Percentiles rank a stretch among this genome's conserved stretches.
Conservation (phyloP, 2,797 vertebrate genomes). For the Tiaroga cobitis region DNA sequence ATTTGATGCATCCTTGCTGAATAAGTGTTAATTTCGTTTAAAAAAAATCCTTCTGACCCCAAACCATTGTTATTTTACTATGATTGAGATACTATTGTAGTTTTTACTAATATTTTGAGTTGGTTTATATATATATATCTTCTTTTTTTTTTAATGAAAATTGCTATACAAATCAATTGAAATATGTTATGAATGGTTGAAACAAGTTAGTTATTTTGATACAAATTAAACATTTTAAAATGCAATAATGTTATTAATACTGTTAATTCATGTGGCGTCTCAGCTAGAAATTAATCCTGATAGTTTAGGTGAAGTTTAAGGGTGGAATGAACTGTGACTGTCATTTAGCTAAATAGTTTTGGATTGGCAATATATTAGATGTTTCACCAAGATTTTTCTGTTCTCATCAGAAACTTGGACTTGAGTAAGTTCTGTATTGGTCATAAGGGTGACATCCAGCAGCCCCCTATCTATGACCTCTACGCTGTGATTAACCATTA, state of each 20-base stretch:
- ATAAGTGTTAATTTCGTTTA: no score
- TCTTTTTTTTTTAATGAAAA: neutral
- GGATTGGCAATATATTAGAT: neutral
- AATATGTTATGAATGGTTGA: neutral
- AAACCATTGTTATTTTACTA: neutral
- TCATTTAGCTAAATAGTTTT: neutral
- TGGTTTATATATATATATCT: no score
- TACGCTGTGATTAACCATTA: conserved; percentile 99
- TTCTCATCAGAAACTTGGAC: conserved; percentile 87
- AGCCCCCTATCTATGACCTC: conserved; percentile 94
- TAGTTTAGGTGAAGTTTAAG: neutral
- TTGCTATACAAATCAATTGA: neutral
- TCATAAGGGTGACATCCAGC: conserved; percentile 94
- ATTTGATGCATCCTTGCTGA: neutral
- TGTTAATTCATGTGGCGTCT: neutral
- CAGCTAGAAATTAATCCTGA: neutral
- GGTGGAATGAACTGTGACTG: neutral
- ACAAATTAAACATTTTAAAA: neutral
- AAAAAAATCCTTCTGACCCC: neutral
- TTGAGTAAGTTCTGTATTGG: conserved; percentile 98
- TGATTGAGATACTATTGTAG: neutral
- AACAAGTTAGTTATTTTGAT: neutral
- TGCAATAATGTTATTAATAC: neutral
- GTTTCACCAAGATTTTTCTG: neutral
- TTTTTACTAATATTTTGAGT: neutral